Evolutionary conservation across 2,888 invertebrate genomes (phyloP).

Genomic region (Drosophila borborema): DNA sequence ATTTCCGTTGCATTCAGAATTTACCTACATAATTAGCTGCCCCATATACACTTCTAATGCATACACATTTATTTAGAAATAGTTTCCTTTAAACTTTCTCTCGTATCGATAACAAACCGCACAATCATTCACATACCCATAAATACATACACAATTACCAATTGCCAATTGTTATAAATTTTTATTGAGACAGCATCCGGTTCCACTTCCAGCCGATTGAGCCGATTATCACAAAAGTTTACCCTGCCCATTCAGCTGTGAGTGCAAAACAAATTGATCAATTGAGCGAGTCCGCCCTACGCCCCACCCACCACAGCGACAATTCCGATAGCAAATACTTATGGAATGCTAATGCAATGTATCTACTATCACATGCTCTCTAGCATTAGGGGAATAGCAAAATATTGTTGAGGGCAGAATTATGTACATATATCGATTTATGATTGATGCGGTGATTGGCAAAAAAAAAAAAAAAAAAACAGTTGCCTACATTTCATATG

Average conservation of each 20-base stretch:
- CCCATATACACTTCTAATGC: not conserved
- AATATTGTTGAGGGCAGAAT: not conserved
- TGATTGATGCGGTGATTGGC: not conserved
- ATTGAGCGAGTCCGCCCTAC: slow-evolving; percentile 34
- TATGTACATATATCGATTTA: not conserved
- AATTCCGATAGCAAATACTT: slow-evolving; percentile 22
- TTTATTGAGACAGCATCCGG: slow-evolving; percentile 53
- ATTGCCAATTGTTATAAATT: slow-evolving; percentile 14
- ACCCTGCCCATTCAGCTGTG: slow-evolving; percentile 49
- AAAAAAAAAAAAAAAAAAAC: not conserved
- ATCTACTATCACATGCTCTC: not conserved
- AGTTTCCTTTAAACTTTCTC: slow-evolving; percentile 18
- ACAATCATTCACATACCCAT: not conserved
- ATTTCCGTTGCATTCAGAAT: slow-evolving; percentile 46
- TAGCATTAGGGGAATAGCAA: not conserved
- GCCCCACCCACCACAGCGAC: slow-evolving; percentile 2
- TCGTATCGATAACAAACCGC: slow-evolving; percentile 15
- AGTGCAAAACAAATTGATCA: slow-evolving; percentile 54
- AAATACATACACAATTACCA: slow-evolving; percentile 19
- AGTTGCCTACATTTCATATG: not conserved
- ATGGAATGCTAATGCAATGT: slow-evolving; percentile 2
- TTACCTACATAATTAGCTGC: not conserved
- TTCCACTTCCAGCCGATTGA: slow-evolving; percentile 59
- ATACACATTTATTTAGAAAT: not conserved
- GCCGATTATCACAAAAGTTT: slow-evolving; percentile 35